Base-by-base conservation (phyloP, 2,888 invertebrate genomes). In the Brenthis ino region DNA sequence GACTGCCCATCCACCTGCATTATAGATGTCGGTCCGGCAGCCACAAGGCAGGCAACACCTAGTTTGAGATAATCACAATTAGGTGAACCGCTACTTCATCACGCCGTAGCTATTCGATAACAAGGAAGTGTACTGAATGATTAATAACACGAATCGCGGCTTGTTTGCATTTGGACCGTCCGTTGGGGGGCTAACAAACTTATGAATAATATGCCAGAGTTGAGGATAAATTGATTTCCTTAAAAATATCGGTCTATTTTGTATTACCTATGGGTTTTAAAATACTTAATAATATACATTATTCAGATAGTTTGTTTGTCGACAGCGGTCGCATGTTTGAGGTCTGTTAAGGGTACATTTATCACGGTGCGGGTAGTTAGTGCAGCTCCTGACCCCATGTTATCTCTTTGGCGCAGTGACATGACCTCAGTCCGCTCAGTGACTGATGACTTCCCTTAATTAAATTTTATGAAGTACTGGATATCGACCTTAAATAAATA, bases 361-460 rank as follows among this genome's bases (percentile, higher is more conserved):
- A 91, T 92, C 92, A 90, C 83, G 72, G 75, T 67, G 80, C 76
- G 79, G 83, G 84, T 79, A 80, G 87, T 86, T 85, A 84, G 83
- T 90, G 90, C 91, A 89, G 78, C 81, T 83, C 78, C 85, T 90
- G 92, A 92, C 92, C 92, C 91, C 77, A 82, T 87, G 85, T 92
- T 93, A 93, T 92, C 92, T 90, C 84, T 82, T 81, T 81, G 76
- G 77, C 82, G 78, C 92, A 92, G 89, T 85, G 91, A 90, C 92
- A 82, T 74, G 84, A 82, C 87, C 82, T 81, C 81, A 79, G 76
- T 79, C 84, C 85, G 81, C 80, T 67, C 79, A 75, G 88, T 93
- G 92, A 93, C 92, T 91, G 92, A 93, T 93, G 91, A 91, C 90
- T 85, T 65, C 81, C 84, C 82, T 91, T 92, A 93, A 93, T 93